A percentile compares a stretch with the other conserved stretches of the same genome.
These are phyloP conservation scores for Drosophila seguyi DNA, from an alignment of 1,140 invertebrate species.

Conservation along the genomic window DNA sequence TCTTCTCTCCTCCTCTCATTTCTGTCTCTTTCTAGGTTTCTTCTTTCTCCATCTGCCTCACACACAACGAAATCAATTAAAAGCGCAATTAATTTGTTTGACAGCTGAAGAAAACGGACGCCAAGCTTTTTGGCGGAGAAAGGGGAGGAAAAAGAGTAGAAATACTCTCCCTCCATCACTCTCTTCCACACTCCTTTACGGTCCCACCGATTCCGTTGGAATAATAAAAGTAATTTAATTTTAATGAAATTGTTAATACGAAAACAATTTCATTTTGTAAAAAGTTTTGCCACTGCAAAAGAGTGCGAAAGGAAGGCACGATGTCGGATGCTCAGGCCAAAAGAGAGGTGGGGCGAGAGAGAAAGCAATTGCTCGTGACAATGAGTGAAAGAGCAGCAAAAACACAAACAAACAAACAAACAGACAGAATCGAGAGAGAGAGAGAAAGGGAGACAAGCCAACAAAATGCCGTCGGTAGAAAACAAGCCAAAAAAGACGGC, in stretches of 20 bases:
- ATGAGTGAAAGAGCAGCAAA: slow-evolving; percentile 63
- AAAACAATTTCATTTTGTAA: slow-evolving; percentile 84
- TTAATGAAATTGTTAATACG: slow-evolving; percentile 84
- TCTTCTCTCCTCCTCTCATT: neutral
- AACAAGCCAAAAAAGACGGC: slow-evolving; percentile 32
- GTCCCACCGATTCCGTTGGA: slow-evolving; percentile 44
- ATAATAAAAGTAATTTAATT: slow-evolving; percentile 84
- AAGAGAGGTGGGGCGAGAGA: neutral
- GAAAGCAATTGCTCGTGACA: slow-evolving; percentile 78
- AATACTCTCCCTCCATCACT: slow-evolving; percentile 1
- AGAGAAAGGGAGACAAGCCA: slow-evolving; percentile 40
- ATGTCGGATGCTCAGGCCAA: neutral
- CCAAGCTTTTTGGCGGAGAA: slow-evolving; percentile 51
- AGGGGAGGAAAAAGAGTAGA: neutral
- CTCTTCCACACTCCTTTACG: neutral
- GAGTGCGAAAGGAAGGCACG: neutral
- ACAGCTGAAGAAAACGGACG: slow-evolving; percentile 77
- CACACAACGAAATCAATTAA: slow-evolving; percentile 73
- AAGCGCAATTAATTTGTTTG: slow-evolving; percentile 82
- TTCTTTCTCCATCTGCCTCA: neutral
- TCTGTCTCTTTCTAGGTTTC: neutral
- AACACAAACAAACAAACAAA: slow-evolving; percentile 32
- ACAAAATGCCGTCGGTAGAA: slow-evolving; percentile 61
- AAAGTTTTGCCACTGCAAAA: slow-evolving; percentile 60
- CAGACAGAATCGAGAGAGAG: slow-evolving; percentile 49